Evolutionary conservation across 2,797 vertebrate genomes (phyloP).

Genomic region (Menidia menidia): DNA sequence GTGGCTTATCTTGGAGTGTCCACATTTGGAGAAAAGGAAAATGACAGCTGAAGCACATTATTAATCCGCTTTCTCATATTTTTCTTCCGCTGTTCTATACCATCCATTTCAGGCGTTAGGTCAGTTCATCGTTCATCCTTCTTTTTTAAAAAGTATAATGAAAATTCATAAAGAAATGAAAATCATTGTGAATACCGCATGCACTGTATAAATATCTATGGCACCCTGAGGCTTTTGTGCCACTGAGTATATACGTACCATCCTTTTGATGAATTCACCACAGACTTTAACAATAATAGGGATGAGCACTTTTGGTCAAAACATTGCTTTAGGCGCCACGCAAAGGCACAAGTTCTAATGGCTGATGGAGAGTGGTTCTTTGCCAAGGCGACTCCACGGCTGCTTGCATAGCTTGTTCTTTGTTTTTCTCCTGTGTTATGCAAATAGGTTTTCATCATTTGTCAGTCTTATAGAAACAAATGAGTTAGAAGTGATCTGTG

Average conservation of each 20-base stretch:
- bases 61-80: constrained; percentile 18
- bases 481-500: constrained; percentile 41
- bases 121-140: constrained; percentile 3
- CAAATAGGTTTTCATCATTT: background rate
- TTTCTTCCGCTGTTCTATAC: background rate
- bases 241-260: constrained; percentile 59
- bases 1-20: constrained; percentile 18
- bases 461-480: constrained; percentile 20
- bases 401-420: constrained; percentile 40
- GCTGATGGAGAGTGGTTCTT: constrained; percentile 26
- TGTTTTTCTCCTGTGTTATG: constrained; percentile 24
- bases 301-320: constrained; percentile 35
- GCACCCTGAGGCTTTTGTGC: constrained; percentile 26
- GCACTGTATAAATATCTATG: constrained; percentile 43
- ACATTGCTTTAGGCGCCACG: constrained; percentile 36
- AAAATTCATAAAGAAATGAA: constrained; percentile 2
- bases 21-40: constrained; percentile 24
- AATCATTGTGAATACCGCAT: constrained; percentile 21
- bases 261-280: constrained; percentile 53
- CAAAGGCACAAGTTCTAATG: constrained; percentile 17
- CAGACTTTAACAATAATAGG: constrained; percentile 45
- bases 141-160: constrained; percentile 11
- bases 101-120: constrained; percentile 7
- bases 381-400: constrained; percentile 26
- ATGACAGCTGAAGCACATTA: constrained; percentile 15